Evolutionary conservation across 2,888 invertebrate species (phyloP), one percentile per base, ranked within the genome.

Genomic region (Drosophila ezoana): DNA sequence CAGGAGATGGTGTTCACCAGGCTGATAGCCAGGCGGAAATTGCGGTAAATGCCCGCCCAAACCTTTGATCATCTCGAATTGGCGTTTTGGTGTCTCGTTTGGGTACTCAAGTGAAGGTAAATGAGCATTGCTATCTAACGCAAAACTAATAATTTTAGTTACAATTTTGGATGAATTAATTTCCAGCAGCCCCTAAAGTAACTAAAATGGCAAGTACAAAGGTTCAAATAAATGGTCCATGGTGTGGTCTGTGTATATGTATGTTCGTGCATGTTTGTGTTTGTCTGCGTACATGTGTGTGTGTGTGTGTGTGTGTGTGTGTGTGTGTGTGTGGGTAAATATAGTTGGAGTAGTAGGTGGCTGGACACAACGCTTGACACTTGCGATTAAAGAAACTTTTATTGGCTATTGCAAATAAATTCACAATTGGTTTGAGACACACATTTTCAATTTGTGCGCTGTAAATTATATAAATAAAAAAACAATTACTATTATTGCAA

Each of bases 61-160:
- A 4, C 23, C 14, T 47, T 65, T 58, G 53, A 56, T 69, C 48
- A 45, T 51, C 40, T 62, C n/a, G 35, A 48, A 57, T 69, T 59
- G 72, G 37, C 62, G 41, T 54, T 60, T 33, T 49, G 44, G 63
- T 68, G 59, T 52, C 61, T 91, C 90, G 91, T 92, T 91, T 91
- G 91, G 91, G 91, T 47, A 88, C 79, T 90, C 82, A 76, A 91
- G 91, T 91, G 90, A 89, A 91, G 28, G 90, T 89, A 90, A 92
- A 92, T 92, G 92, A 89, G 90, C 92, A 92, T 92, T 90, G 91
- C 92, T 92, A 92, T 90, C 77, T 76, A 74, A 85, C 90, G 64
- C 90, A 90, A 90, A 90, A 90, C 90, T 90, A 90, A 89, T 81
- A 87, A 89, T 90, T 90, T 90, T 83, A 88, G 89, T 79, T 79